phyloP scores from a whole-genome alignment of 2,888 invertebrate species.

The Dysmachus trigonus region DNA sequence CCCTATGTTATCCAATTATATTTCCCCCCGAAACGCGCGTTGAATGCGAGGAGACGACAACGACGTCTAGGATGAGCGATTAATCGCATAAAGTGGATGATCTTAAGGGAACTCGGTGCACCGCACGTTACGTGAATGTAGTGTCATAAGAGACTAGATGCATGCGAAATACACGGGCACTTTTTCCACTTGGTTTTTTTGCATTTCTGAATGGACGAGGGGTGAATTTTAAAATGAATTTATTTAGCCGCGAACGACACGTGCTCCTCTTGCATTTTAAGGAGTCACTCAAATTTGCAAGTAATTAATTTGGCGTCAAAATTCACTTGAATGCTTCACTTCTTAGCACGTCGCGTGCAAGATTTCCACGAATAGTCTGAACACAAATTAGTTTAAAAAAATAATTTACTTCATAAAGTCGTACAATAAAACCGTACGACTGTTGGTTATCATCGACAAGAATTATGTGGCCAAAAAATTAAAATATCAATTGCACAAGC shows the following conservation, averaged over 20 bases:
- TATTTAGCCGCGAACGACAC: background rate
- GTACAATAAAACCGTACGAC: too few species aligned
- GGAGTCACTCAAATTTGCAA: background rate
- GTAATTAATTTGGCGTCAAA: conserved; percentile 28
- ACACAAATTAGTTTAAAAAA: too few species aligned
- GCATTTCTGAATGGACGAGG: background rate
- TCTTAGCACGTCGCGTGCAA: background rate
- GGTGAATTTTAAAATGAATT: conserved; percentile 4
- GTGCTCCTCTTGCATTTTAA: background rate
- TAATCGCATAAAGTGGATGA: background rate
- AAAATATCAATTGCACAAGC: too few species aligned
- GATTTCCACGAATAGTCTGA: background rate
- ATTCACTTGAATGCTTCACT: conserved; percentile 10
- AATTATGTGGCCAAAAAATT: too few species aligned
- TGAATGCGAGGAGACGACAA: background rate
- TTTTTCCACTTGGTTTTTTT: background rate
- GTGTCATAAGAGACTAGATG: background rate
- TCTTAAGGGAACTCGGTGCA: background rate
- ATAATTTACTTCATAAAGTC: too few species aligned
- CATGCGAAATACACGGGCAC: background rate
- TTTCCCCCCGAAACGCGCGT: background rate
- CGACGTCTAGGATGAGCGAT: background rate
- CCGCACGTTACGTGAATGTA: background rate
- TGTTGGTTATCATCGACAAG: too few species aligned
- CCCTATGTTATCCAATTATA: conserved; percentile 37